Evolutionary conservation across 2,888 invertebrate genomes (phyloP).

Genomic region (Lathronympha strigana): DNA sequence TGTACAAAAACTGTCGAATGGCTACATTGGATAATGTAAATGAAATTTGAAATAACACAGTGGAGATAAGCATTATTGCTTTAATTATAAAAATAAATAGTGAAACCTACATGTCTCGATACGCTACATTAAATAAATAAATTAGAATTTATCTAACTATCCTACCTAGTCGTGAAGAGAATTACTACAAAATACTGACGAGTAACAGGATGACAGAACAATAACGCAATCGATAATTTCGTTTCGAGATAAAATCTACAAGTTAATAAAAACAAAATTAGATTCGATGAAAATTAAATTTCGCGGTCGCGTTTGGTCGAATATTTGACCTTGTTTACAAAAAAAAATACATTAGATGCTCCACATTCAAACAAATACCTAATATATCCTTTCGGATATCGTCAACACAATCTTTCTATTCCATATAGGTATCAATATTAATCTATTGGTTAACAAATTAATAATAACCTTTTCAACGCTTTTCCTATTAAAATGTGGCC

Average conservation of each 20-base stretch:
- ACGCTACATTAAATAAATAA: constrained; percentile 80
- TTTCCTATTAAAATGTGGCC: too few relatives aligned
- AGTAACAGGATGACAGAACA: constrained; percentile 56
- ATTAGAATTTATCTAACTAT: constrained; percentile 78
- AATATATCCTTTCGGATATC: neutral
- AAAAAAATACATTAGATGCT: neutral
- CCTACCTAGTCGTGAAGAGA: constrained; percentile 73
- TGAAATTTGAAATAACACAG: constrained; percentile 50
- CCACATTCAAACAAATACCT: neutral
- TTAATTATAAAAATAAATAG: constrained; percentile 73
- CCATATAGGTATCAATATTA: too few relatives aligned
- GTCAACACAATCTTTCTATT: neutral
- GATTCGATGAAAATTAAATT: constrained; percentile 20
- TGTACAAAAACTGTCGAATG: constrained; percentile 48
- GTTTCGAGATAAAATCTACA: constrained; percentile 54
- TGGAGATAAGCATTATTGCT: constrained; percentile 67
- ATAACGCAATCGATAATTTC: constrained; percentile 57
- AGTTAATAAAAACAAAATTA: constrained; percentile 32
- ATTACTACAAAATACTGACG: constrained; percentile 78
- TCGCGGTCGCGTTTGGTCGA: constrained; percentile 28
- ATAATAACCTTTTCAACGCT: too few relatives aligned
- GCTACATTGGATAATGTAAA: constrained; percentile 37
- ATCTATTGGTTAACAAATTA: too few relatives aligned
- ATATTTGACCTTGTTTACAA: neutral
- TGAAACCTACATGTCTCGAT: constrained; percentile 66